Evolutionary conservation across 2,888 invertebrate genomes (phyloP), one percentile per base, ranked within the genome.

Genomic region (Alviniconcha strummeri): DNA sequence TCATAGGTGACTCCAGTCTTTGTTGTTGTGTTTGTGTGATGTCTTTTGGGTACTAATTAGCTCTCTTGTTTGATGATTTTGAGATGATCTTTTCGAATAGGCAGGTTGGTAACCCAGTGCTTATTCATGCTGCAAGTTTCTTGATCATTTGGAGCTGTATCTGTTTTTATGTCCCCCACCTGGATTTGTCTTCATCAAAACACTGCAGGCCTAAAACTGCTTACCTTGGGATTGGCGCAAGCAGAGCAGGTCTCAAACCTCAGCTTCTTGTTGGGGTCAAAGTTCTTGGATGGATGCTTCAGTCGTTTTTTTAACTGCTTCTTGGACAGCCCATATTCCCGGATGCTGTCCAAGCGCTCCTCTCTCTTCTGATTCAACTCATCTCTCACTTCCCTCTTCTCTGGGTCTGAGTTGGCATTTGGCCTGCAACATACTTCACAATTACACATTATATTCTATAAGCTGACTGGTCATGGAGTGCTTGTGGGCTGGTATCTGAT

Each of bases 281-380:
- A 93, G 83, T 91, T 92, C 87, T 96, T 97, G 85, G 95, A 95
- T 19, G 97, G 97, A 89, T 97, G 95, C 88, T 96, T 95, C 85
- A 96, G 95, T 86, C 97, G 93, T 93, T 97, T 97, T 93, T 98
- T 98, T 95, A 97, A 96, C 92, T 96, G 96, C 91, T 97, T 97
- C 83, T 96, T 95, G 8, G 98, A 97, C 67, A 94, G 84, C 5
- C 88, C 89, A 19, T 89, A 88, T 56, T 86, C 87, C 36, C 88
- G 86, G 55, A 90, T 82, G 60, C 88, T 88, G 52, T 90, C 88
- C 74, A 89, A 88, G 52, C 90, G 88, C n/a, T 87, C 86, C 17
- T 89, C 90, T 54, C 91, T 87, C 77, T 90, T 90, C 86, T 87
- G 85, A 80, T 88, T 90, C 86, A 88, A 86, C 83, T 86, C 87